These are phyloP conservation scores for Scaptomyza flava DNA, from an alignment of 2,888 invertebrate genomes.

Conservation along the genomic window DNA sequence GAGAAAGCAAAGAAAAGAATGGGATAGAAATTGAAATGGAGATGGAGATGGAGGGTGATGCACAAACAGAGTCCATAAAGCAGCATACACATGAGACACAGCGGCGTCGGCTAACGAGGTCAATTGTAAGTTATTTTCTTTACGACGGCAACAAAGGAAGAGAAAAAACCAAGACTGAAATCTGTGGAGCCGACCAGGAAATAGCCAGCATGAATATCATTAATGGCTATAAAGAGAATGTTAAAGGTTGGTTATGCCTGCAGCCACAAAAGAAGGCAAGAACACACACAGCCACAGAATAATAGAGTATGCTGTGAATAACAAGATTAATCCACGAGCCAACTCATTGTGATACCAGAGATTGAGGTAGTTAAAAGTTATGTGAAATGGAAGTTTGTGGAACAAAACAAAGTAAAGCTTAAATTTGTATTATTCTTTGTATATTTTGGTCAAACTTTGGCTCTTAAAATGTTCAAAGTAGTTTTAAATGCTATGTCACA, in stretches of 20 bases:
- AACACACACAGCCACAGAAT: neutral
- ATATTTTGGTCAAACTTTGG: too few species aligned
- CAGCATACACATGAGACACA: slow-evolving; percentile 59
- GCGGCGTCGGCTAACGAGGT: slow-evolving; percentile 71
- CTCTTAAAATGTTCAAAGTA: neutral
- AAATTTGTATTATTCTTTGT: too few species aligned
- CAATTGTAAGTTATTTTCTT: slow-evolving; percentile 79
- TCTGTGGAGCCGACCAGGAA: slow-evolving; percentile 59
- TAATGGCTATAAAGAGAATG: slow-evolving; percentile 48
- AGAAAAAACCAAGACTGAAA: slow-evolving; percentile 32
- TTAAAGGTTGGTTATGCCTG: slow-evolving; percentile 26
- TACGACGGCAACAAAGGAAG: slow-evolving; percentile 24
- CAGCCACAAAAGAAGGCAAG: slow-evolving; percentile 2
- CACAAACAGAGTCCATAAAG: slow-evolving; percentile 49
- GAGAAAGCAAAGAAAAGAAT: slow-evolving; percentile 17
- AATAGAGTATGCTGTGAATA: slow-evolving; percentile 12
- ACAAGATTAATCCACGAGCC: slow-evolving; percentile 2
- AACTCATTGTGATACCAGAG: slow-evolving; percentile 6
- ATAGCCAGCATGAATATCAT: slow-evolving; percentile 72
- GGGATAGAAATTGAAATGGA: neutral
- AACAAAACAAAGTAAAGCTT: too few species aligned
- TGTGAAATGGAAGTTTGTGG: neutral
- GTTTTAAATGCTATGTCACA: neutral
- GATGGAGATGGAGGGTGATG: slow-evolving; percentile 13
- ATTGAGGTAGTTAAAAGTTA: too few species aligned